Evolutionary conservation across 23 tunicate genomes (phyloP), one percentile per base, ranked within the genome.

Genomic region (Oikopleura dioica): DNA sequence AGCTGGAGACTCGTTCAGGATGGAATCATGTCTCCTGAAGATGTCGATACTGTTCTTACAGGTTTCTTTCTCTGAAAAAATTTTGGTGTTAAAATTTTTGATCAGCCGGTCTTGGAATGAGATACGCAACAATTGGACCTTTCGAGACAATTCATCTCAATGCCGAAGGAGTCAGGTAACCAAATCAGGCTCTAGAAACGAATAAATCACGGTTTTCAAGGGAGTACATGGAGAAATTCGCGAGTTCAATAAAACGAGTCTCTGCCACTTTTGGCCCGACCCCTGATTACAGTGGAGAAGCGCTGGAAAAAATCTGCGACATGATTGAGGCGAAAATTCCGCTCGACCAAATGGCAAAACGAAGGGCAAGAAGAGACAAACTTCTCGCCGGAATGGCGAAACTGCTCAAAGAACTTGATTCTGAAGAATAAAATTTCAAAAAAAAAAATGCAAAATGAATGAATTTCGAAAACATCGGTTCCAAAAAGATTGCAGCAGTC

Each of bases 41-140:
- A 85, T 89, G 96, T 89, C 28, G 96, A 89, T 51, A 92, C 87
- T 37, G 76, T 82, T 9, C 76, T 92, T 63, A 92, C 94, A 1
- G 75, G 35, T 77, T 86, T 86, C 23, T 16, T 23, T 63, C 5
- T 63, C 5, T 63, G 4, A 23, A 12, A 16, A 75, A 75, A 4
- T 75, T 36, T 75, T 2, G 9, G 23, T 2, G 29, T 23, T 4
- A 12, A 12, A 12, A 21, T 35, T 75, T 16, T 32, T 75, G 21
- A 29, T 9, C 58, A 75, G 58, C 50, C 32, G 50, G 50, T 4
- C 50, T 36, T 75, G 50, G 77, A 12, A 36, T 75, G 50, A 16
- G 98, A 68, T 92, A 92, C 81, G 98, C 98, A 0, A 85, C 87
- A 38, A 92, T 92, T 38, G 98, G 98, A 44, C 98, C 98, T 2